Evolutionary conservation across 2,113 vertebrate genomes (phyloP).

Genomic region (Callipepla californica): DNA sequence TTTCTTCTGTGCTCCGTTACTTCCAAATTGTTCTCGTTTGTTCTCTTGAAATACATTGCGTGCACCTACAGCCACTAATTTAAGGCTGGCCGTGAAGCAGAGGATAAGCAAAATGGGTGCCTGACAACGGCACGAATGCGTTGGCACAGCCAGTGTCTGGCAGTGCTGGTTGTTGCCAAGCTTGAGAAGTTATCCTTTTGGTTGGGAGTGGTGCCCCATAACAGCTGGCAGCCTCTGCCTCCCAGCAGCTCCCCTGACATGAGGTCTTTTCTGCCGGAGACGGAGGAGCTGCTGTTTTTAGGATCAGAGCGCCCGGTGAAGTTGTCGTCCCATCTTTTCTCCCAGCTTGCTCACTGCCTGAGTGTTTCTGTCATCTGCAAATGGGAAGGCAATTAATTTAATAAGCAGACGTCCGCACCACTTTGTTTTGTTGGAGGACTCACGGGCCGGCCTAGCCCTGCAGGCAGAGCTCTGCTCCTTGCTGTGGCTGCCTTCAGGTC

Average conservation of each 20-base stretch:
- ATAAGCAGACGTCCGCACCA: accelerated
- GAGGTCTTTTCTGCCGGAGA: not conserved
- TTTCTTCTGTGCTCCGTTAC: not conserved
- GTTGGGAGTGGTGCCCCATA: accelerated
- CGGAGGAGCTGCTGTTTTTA: not conserved
- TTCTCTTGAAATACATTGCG: not conserved
- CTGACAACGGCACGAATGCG: not conserved
- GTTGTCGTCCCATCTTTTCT: accelerated
- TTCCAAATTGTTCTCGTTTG: not conserved
- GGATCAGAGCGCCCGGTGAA: not conserved
- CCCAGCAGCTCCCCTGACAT: not conserved
- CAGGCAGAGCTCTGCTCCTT: not conserved
- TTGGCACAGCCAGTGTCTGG: not conserved
- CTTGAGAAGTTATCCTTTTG: accelerated
- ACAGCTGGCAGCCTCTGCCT: not conserved
- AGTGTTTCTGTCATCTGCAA: not conserved
- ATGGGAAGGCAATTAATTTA: not conserved
- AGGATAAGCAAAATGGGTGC: not conserved
- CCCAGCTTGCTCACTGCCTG: accelerated
- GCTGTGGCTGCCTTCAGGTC: not conserved
- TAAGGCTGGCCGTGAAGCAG: not conserved
- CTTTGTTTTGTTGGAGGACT: not conserved
- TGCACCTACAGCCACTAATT: not conserved
- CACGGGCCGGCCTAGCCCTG: not conserved
- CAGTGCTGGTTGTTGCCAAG: not conserved